These are phyloP conservation scores for Greenwoodochromis staneri DNA, from an alignment of 2,113 vertebrate species.

Conservation along the genomic window DNA sequence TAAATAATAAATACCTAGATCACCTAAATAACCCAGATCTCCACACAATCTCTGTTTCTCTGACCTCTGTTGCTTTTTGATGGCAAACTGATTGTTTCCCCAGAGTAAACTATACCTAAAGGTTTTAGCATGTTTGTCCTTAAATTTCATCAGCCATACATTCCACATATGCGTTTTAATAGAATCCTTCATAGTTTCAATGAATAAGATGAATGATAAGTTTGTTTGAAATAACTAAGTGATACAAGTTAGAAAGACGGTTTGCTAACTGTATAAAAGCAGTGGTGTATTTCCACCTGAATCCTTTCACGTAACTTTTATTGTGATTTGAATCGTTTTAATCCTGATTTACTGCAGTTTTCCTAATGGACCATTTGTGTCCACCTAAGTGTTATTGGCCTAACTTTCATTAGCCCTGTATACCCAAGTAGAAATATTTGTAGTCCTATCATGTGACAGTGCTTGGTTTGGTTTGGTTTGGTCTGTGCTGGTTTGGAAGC, in stretches of 20 bases:
- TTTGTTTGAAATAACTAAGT: neutral
- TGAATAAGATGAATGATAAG: neutral
- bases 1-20: fast-evolving
- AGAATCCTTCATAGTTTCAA: neutral
- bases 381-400: neutral
- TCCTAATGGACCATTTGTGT: neutral
- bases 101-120: neutral
- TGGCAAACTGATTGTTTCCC: neutral
- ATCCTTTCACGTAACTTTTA: fast-evolving
- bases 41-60: neutral
- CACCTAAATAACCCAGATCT: neutral
- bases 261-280: neutral
- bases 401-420: neutral
- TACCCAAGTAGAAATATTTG: neutral
- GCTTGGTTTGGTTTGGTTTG: neutral
- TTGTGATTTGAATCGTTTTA: neutral
- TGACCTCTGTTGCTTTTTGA: neutral
- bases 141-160: neutral
- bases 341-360: neutral
- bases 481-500: constrained; percentile 15
- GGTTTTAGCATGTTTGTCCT: neutral
- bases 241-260: fast-evolving
- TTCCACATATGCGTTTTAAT: neutral
- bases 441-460: neutral
- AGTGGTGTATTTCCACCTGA: neutral